Conservation (phyloP, 92 coral and sea anemone species). For the Pocillopora grandis region DNA sequence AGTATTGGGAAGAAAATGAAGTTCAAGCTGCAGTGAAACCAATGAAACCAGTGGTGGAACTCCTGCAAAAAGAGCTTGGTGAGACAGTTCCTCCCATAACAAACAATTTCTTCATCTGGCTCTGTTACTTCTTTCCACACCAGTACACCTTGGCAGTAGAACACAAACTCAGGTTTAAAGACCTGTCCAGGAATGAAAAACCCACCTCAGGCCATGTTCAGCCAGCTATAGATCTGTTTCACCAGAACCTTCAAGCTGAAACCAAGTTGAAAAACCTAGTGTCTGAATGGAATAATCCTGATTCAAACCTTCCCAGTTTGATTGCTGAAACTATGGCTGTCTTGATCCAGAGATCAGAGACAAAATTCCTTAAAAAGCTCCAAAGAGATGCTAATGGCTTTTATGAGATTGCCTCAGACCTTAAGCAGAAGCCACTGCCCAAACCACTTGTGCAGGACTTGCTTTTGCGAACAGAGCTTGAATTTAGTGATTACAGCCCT, state of each 20-base stretch:
- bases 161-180: slow-evolving; percentile 34
- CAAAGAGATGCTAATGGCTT: slow-evolving; percentile 14
- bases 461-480: slow-evolving; percentile 37
- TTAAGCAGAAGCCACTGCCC: slow-evolving; percentile 14
- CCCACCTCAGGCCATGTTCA: slow-evolving; percentile 27
- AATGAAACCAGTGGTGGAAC: slow-evolving; percentile 42
- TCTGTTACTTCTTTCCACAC: slow-evolving; percentile 50
- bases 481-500: slow-evolving; percentile 19
- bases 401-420: not conserved
- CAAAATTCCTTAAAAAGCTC: not conserved
- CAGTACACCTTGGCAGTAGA: slow-evolving; percentile 28
- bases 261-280: slow-evolving; percentile 2
- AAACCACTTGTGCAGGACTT: slow-evolving; percentile 25
- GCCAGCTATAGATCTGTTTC: slow-evolving; percentile 12
- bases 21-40: slow-evolving; percentile 14
- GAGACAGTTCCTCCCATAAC: slow-evolving; percentile 39
- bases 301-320: slow-evolving; percentile 1
- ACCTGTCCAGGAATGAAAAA: slow-evolving; percentile 28
- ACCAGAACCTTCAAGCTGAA: not conserved
- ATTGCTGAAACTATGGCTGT: slow-evolving; percentile 6
- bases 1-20: slow-evolving; percentile 20
- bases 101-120: slow-evolving; percentile 55
- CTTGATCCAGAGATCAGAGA: slow-evolving; percentile 31
- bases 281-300: slow-evolving; percentile 8
- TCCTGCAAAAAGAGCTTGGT: slow-evolving; percentile 57